Base-by-base conservation (phyloP, 2,888 invertebrate genomes). In the Sericinus montela region DNA sequence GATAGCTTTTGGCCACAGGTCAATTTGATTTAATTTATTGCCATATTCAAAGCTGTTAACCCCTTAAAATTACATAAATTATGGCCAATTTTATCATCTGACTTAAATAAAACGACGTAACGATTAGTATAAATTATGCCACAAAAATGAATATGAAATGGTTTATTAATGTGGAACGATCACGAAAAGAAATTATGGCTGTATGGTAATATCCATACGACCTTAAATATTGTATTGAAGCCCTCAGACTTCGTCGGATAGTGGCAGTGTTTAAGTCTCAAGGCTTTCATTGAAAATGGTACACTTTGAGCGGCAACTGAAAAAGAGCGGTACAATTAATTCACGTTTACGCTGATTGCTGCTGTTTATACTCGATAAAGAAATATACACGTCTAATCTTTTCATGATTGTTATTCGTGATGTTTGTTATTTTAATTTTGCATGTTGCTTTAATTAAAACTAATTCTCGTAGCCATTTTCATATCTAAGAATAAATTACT, bases 241-340 rank as follows among this genome's bases (percentile, higher is more conserved):
- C 35, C 16, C 32, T 16, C 34, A 13, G 40, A 34, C 7, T 30
- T 34, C 16, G 36, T 16, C 39, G 19, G 47, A 34, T 4, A 36
- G 35, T 13, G 36, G 30, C 13, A 25, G 43, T 40, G 34, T 40
- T 77, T 72, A 68, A 63, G 53, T 51, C 35, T 64, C 80, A 84
- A 82, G 83, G 82, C 57, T 65, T 62, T 60, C 60, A 71, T 62
- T 68, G 69, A 68, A 72, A 71, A 56, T 67, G 55, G 64, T 60
- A 65, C 61, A 67, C 66, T 72, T 70, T 54, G 57, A 2, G 19
- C 19, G 19, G 19, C 5, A 19, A 54, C 55, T 45, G 44, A 53
- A 61, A 58, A 55, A 32, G 5, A 11, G 1, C n/a, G 32, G 32
- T 32, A 62, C 57, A 56, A 58, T 60, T 55, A 59, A 67, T 65